Evolutionary conservation across 2,888 invertebrate genomes (phyloP).

Genomic region (Epiblema foenella): DNA sequence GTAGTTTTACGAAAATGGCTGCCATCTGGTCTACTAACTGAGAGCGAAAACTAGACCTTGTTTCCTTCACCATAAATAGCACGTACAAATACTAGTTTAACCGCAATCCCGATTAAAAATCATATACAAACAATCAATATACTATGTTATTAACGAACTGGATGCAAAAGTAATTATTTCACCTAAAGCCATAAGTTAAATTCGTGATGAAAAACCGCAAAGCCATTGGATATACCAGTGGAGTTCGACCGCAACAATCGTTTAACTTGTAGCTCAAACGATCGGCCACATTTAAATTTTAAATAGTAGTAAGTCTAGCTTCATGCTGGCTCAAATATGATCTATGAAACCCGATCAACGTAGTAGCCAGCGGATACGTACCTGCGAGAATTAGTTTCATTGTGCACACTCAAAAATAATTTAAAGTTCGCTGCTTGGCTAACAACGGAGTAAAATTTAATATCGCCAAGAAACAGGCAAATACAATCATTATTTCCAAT

Average conservation of each 20-base stretch:
- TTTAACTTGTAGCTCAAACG: constrained; percentile 45
- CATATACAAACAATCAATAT: background rate
- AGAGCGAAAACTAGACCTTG: too few species aligned
- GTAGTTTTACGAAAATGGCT: too few species aligned
- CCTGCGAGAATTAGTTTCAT: constrained; percentile 49
- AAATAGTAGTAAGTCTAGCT: background rate
- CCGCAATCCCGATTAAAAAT: background rate
- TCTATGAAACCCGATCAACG: background rate
- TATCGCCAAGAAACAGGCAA: constrained; percentile 47
- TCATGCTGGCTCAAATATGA: background rate
- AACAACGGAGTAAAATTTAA: constrained; percentile 52
- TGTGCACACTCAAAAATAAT: constrained; percentile 50
- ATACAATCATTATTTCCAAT: constrained; percentile 43
- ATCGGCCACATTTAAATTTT: background rate
- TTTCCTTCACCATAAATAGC: too few species aligned
- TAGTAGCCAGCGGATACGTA: constrained; percentile 36
- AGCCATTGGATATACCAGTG: constrained; percentile 47
- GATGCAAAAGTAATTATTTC: constrained; percentile 20
- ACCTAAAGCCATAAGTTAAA: constrained; percentile 32
- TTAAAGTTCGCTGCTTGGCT: constrained; percentile 49
- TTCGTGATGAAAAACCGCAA: constrained; percentile 46
- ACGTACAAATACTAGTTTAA: background rate
- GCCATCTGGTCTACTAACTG: too few species aligned
- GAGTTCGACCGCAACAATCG: constrained; percentile 47
- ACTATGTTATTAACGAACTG: constrained; percentile 11